Evolutionary conservation across 1,140 invertebrate species (phyloP).

Genomic region (Penaeus chinensis): DNA sequence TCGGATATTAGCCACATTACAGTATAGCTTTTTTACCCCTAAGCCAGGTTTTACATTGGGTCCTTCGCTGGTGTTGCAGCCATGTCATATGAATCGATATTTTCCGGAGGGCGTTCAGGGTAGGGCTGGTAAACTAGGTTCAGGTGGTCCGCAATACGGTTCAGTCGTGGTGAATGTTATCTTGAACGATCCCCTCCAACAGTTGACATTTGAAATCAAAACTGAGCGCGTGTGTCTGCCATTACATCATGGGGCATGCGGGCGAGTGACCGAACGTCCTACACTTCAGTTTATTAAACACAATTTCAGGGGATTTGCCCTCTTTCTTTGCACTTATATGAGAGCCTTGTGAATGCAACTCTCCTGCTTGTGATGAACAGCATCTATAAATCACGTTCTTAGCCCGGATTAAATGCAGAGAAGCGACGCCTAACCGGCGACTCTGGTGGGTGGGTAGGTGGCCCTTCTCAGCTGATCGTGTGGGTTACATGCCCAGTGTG

Average conservation of each 20-base stretch:
- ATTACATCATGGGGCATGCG: slow-evolving; percentile 38
- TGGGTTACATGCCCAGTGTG: slow-evolving; percentile 36
- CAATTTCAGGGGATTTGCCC: too few relatives aligned
- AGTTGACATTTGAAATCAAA: slow-evolving; percentile 45
- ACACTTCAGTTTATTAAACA: too few relatives aligned
- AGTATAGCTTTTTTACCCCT: too few relatives aligned
- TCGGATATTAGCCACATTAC: too few relatives aligned
- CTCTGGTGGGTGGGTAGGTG: slow-evolving; percentile 36
- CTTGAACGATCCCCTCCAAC: background rate
- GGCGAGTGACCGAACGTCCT: background rate
- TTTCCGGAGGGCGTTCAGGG: too few relatives aligned
- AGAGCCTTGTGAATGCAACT: background rate
- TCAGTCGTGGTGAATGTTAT: slow-evolving; percentile 2
- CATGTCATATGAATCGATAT: too few relatives aligned
- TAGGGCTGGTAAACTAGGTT: too few relatives aligned
- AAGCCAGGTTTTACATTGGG: too few relatives aligned
- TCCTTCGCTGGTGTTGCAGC: too few relatives aligned
- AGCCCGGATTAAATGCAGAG: background rate
- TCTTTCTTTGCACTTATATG: too few relatives aligned
- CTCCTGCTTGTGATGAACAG: background rate
- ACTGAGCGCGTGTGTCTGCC: slow-evolving; percentile 34
- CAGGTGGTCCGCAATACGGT: too few relatives aligned
- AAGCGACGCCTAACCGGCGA: background rate
- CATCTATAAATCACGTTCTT: background rate
- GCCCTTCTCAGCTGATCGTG: slow-evolving; percentile 27